Conservation (phyloP, 2,113 vertebrate genomes). For the Chauna torquata region DNA sequence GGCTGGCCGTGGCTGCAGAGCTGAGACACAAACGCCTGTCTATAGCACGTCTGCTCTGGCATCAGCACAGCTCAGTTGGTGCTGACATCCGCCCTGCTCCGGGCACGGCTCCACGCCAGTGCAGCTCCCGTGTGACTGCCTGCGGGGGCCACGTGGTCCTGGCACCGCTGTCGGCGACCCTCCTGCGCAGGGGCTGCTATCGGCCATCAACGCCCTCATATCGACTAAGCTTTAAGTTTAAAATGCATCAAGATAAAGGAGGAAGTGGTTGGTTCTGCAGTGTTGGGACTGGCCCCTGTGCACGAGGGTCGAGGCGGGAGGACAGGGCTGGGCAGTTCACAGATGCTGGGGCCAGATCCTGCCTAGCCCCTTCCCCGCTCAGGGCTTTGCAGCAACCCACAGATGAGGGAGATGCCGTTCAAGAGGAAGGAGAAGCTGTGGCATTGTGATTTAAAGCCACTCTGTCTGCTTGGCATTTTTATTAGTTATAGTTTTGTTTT, state of each 20-base stretch:
- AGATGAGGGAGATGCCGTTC: neutral
- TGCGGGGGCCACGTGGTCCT: accelerated
- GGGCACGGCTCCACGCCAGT: neutral
- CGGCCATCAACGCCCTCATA: accelerated
- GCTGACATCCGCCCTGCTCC: neutral
- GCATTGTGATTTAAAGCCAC: neutral
- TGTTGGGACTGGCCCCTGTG: accelerated
- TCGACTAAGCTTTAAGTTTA: accelerated
- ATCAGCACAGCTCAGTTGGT: neutral
- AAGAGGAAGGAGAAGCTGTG: neutral
- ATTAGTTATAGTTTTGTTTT: neutral
- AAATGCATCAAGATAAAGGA: neutral
- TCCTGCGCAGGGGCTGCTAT: neutral
- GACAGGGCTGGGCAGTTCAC: neutral
- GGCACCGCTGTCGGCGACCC: neutral
- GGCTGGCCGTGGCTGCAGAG: neutral
- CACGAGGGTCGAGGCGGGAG: neutral
- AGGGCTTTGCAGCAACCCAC: accelerated
- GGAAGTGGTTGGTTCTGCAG: neutral
- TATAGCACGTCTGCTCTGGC: accelerated
- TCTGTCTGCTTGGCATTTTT: neutral
- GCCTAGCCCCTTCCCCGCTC: no score
- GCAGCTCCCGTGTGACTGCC: accelerated
- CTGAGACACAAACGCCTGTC: neutral
- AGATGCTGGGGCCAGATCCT: neutral